Percentiles rank a stretch among this genome's conserved stretches.
Conservation (phyloP, 2,113 vertebrate genomes). For the Megaceryle maxima region DNA sequence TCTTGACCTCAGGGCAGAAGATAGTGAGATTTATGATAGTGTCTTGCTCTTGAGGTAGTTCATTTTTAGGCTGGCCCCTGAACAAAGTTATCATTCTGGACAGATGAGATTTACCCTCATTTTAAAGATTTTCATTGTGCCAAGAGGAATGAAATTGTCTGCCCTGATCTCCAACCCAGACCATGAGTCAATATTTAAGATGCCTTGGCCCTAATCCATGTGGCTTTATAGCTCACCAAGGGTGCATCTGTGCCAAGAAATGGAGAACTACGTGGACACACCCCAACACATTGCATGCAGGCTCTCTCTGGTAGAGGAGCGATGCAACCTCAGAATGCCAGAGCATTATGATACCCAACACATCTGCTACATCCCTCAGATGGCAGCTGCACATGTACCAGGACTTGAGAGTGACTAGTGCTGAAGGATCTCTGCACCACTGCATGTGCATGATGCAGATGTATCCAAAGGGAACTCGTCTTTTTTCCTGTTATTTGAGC, state of each 20-base stretch:
- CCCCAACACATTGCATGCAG: neutral
- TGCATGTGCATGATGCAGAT: neutral
- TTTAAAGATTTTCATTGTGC: conserved; percentile 43
- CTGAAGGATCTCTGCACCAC: neutral
- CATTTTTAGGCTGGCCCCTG: conserved; percentile 1
- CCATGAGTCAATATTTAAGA: conserved; percentile 66
- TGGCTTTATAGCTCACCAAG: conserved; percentile 12
- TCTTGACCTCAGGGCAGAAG: neutral
- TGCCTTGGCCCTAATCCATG: neutral
- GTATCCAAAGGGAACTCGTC: neutral
- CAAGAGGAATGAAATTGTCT: conserved; percentile 59
- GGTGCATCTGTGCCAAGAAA: neutral
- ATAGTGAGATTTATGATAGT: neutral
- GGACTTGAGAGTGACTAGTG: neutral
- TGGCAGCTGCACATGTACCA: rapidly evolving
- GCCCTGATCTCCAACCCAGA: conserved; percentile 55
- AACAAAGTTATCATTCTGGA: neutral
- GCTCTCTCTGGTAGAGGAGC: neutral
- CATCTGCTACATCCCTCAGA: rapidly evolving
- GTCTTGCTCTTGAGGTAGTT: neutral
- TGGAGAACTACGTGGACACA: neutral
- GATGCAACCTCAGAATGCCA: rapidly evolving
- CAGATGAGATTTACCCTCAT: conserved; percentile 33
- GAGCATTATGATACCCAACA: rapidly evolving
- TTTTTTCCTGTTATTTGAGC: neutral